These are phyloP conservation scores for Callionymus lyra DNA, from an alignment of 2,113 vertebrate genomes.

Conservation along the genomic window DNA sequence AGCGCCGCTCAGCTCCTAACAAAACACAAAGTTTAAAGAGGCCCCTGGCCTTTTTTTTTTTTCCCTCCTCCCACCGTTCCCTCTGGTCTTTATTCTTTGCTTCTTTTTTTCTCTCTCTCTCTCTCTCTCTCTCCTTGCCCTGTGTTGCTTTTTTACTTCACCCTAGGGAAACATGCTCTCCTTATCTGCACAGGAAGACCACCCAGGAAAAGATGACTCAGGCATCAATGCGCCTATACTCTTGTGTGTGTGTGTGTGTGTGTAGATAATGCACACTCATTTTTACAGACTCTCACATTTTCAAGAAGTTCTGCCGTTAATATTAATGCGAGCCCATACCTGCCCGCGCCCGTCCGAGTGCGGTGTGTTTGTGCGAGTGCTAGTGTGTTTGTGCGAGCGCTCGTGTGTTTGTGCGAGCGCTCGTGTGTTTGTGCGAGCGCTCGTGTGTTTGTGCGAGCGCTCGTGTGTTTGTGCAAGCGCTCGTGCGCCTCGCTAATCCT, in stretches of 20 bases:
- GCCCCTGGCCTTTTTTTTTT: conserved; percentile 57
- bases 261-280: conserved; percentile 33
- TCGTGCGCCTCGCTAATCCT: conserved; percentile 46
- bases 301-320: conserved; percentile 53
- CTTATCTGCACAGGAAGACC: conserved; percentile 70
- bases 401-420: conserved; percentile 41
- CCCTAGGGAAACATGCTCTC: conserved; percentile 64
- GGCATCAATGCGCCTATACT: conserved; percentile 27
- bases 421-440: conserved; percentile 43
- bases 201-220: conserved; percentile 68
- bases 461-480: no score
- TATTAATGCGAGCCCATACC: conserved; percentile 63
- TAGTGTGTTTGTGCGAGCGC: conserved; percentile 43
- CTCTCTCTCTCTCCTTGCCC: conserved; percentile 24
- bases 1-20: conserved; percentile 57
- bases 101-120: conserved; percentile 20
- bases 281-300: conserved; percentile 44
- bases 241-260: conserved; percentile 9
- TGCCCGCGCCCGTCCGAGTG: conserved; percentile 46
- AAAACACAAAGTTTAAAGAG: conserved; percentile 65
- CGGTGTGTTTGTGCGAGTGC: conserved; percentile 38
- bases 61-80: conserved; percentile 47
- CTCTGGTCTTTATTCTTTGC: conserved; percentile 45
- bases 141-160: conserved; percentile 63
- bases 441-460: conserved; percentile 41